Percentiles rank a stretch among this genome's conserved stretches.
Evolutionary conservation across 2,797 vertebrate species (phyloP).

Genomic region (Eptatretus atami): DNA sequence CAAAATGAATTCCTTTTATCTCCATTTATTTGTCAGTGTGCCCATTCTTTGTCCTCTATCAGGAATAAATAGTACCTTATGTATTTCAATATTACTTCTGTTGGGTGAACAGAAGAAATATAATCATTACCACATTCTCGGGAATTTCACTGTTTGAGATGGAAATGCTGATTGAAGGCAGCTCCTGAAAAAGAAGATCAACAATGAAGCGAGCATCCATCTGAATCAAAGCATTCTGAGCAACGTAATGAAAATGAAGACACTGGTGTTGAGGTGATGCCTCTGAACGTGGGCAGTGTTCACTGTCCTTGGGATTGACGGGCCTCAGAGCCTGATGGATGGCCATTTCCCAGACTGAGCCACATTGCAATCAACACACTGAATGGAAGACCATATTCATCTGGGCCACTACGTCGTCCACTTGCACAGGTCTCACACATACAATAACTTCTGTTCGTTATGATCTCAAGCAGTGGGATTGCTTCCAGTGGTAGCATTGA

Average conservation of each 20-base stretch:
- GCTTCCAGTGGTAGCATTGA: conserved; percentile 30
- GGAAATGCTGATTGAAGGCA: conserved; percentile 58
- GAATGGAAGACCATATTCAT: conserved; percentile 21
- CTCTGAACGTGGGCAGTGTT: neutral
- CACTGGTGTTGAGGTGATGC: neutral
- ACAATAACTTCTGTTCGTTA: conserved; percentile 46
- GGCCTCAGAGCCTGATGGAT: conserved; percentile 87
- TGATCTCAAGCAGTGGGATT: conserved; percentile 74
- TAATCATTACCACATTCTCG: conserved; percentile 75
- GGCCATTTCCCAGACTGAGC: conserved; percentile 81
- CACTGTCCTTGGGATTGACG: conserved; percentile 8
- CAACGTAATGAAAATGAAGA: too few relatives aligned
- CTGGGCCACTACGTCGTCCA: conserved; percentile 16
- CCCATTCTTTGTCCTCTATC: too few relatives aligned
- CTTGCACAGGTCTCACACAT: conserved; percentile 33
- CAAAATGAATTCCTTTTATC: too few relatives aligned
- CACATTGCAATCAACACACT: conserved; percentile 45
- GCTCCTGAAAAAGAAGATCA: conserved; percentile 40
- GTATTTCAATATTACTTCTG: too few relatives aligned
- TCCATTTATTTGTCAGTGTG: too few relatives aligned
- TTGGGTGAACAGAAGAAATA: too few relatives aligned
- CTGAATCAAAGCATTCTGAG: too few relatives aligned
- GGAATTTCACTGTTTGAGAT: conserved; percentile 84
- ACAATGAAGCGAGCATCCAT: conserved; percentile 3
- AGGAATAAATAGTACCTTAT: too few relatives aligned